Conservation (phyloP, 35 echinoderm and acorn worm species). For the Heliocidaris erythrogramma region DNA sequence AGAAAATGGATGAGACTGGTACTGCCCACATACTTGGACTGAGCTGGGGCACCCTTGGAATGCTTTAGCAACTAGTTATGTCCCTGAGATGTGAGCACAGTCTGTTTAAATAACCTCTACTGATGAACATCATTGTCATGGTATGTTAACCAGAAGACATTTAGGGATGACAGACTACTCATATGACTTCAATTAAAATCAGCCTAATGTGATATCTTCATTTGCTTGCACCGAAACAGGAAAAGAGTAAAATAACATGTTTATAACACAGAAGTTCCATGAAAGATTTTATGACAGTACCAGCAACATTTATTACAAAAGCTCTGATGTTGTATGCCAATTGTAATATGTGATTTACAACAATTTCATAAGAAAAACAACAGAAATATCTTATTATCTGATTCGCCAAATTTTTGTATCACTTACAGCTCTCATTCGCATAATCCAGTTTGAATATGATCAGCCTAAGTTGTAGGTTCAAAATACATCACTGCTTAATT, state of each 20-base stretch:
- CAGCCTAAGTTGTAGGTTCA: too few species aligned
- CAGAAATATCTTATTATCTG: too few species aligned
- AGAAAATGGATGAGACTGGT: background rate
- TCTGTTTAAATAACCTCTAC: constrained; percentile 1
- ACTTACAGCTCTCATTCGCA: too few species aligned
- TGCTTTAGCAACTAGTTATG: background rate
- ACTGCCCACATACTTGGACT: background rate
- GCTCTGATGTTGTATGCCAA: too few species aligned
- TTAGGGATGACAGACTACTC: background rate
- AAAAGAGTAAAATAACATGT: background rate
- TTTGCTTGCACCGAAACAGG: background rate
- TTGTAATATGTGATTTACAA: too few species aligned
- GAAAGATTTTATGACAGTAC: too few species aligned
- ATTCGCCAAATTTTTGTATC: too few species aligned
- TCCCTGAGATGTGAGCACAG: constrained; percentile 1
- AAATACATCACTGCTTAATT: too few species aligned
- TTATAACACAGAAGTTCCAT: too few species aligned
- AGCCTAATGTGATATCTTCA: background rate
- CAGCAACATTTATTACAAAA: too few species aligned
- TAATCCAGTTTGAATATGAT: too few species aligned
- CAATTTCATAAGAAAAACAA: too few species aligned
- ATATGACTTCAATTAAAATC: background rate
- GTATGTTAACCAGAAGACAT: background rate
- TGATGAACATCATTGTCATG: constrained; percentile 9
- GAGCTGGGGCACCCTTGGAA: background rate